Conservation (phyloP, 2,797 vertebrate species). For the Agapornis canus region DNA sequence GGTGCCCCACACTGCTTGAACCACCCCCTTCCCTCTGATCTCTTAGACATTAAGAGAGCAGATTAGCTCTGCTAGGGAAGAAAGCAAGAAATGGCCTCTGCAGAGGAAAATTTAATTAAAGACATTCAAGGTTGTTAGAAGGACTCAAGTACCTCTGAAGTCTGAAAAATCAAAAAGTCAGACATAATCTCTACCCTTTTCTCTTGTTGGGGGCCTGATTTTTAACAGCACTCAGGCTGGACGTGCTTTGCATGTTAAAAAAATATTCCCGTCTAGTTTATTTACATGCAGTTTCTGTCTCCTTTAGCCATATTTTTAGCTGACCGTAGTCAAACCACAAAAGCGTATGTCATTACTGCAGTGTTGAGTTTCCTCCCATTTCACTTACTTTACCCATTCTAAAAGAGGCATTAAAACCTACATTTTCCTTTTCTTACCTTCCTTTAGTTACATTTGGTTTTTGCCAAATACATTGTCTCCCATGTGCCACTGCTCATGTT, state of each 20-base stretch:
- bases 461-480: neutral
- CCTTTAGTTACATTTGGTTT: neutral
- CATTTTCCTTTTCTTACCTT: neutral
- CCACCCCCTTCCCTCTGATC: neutral
- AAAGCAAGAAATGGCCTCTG: neutral
- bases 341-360: neutral
- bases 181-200: neutral
- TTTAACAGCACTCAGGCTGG: neutral
- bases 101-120: neutral
- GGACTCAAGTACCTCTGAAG: neutral
- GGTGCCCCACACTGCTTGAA: neutral
- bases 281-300: neutral
- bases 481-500: neutral
- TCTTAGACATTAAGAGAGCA: neutral
- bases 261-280: neutral
- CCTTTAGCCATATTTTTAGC: neutral
- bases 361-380: neutral
- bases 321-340: rapidly evolving
- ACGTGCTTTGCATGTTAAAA: neutral
- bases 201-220: neutral
- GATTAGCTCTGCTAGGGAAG: neutral
- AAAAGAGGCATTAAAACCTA: neutral
- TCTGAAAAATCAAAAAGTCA: neutral
- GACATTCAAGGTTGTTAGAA: neutral
- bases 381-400: neutral